A percentile compares a stretch with the other conserved stretches of the same genome.
These are phyloP conservation scores for Acleris holmiana DNA, from an alignment of 2,888 invertebrate species.

Conservation along the genomic window DNA sequence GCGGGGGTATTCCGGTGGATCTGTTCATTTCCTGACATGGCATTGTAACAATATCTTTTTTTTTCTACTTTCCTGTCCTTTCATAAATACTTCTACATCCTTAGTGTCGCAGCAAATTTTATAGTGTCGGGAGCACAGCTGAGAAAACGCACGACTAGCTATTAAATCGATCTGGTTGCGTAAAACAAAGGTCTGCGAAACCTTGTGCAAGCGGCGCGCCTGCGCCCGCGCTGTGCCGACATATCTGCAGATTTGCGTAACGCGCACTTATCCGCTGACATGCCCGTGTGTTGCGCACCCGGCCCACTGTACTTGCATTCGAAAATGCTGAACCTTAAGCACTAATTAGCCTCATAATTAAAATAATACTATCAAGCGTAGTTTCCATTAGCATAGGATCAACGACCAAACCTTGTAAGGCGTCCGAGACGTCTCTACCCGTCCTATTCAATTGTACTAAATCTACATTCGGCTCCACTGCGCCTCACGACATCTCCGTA, in stretches of 20 bases:
- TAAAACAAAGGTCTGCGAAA: slow-evolving; percentile 84
- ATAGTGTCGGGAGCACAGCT: slow-evolving; percentile 69
- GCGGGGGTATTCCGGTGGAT: slow-evolving; percentile 45
- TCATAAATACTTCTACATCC: slow-evolving; percentile 49
- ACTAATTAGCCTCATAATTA: slow-evolving; percentile 5
- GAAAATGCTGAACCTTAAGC: slow-evolving; percentile 9
- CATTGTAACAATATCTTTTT: slow-evolving; percentile 44
- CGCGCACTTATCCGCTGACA: slow-evolving; percentile 82
- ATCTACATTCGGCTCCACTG: slow-evolving; percentile 30
- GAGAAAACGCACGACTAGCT: slow-evolving; percentile 80
- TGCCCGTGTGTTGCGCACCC: slow-evolving; percentile 63
- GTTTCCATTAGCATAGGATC: slow-evolving; percentile 41
- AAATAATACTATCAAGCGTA: background rate
- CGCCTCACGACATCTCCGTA: slow-evolving; percentile 50
- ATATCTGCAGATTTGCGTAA: slow-evolving; percentile 84
- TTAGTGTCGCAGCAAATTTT: slow-evolving; percentile 56
- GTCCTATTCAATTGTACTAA: slow-evolving; percentile 35
- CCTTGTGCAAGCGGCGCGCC: slow-evolving; percentile 79
- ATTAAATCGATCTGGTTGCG: slow-evolving; percentile 83
- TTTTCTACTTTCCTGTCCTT: slow-evolving; percentile 41
- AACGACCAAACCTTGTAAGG: slow-evolving; percentile 48
- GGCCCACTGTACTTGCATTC: slow-evolving; percentile 22
- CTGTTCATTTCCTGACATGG: slow-evolving; percentile 53
- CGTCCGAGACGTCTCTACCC: slow-evolving; percentile 45
- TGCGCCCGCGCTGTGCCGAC: slow-evolving; percentile 76